Evolutionary conservation across 2,888 invertebrate species (phyloP).

Genomic region (Xylocampa areola): DNA sequence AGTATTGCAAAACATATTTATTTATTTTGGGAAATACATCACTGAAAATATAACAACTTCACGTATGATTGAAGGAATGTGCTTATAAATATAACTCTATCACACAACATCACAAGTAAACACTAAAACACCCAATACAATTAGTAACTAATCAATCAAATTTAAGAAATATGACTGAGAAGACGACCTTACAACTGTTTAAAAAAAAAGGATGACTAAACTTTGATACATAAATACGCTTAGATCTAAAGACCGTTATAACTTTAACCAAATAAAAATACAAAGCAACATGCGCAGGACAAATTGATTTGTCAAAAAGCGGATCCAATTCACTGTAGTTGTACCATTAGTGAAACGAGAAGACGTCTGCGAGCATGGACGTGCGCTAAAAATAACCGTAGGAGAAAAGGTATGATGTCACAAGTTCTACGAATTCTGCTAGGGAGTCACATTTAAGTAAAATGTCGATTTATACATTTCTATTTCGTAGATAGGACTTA

Average conservation of each 20-base stretch:
- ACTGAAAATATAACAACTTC: too few relatives aligned
- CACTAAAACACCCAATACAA: too few relatives aligned
- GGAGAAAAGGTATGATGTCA: slow-evolving; percentile 32
- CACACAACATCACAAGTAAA: too few relatives aligned
- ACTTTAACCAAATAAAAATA: slow-evolving; percentile 31
- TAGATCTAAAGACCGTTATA: background rate
- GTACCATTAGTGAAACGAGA: slow-evolving; percentile 72
- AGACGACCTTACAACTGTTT: too few relatives aligned
- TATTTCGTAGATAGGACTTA: background rate
- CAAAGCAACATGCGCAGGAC: slow-evolving; percentile 25
- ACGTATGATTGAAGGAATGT: too few relatives aligned
- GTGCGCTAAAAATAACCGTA: slow-evolving; percentile 44
- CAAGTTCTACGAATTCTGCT: slow-evolving; percentile 21
- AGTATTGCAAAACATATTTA: slow-evolving; percentile 8
- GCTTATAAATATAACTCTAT: too few relatives aligned
- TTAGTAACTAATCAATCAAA: too few relatives aligned
- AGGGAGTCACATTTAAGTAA: slow-evolving; percentile 8
- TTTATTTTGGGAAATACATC: background rate
- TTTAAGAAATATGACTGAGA: too few relatives aligned
- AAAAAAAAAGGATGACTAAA: too few relatives aligned
- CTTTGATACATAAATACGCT: too few relatives aligned
- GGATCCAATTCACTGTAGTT: slow-evolving; percentile 60
- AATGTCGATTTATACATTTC: background rate
- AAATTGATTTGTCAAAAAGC: slow-evolving; percentile 67
- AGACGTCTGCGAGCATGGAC: slow-evolving; percentile 52